Base-by-base conservation (phyloP, 2,113 vertebrate species). In the Herpailurus yagouaroundi region DNA sequence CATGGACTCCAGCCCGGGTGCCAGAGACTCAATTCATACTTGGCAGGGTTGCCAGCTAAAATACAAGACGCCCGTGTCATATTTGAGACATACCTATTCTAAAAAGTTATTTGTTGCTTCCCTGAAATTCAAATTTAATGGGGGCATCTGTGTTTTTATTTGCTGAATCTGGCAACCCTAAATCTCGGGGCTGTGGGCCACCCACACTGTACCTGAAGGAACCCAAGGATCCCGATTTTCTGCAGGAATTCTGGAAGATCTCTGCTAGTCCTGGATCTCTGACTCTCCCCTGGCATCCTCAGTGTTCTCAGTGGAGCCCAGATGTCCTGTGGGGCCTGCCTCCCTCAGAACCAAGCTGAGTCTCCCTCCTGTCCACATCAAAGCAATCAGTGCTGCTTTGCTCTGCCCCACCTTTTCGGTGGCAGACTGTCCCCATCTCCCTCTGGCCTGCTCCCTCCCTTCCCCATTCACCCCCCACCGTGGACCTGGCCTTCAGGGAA, bases 61-160 rank as follows among this genome's bases (percentile, higher is more conserved):
- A 69, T 31, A 79, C 4, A 23, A 55, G 74, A 74, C 3, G 27
- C n/a, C 14, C 15, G 19, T 16, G 69, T 69, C 66, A 7, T 36
- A 31, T 33, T 74, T 57, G 89, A 36, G 69, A 93, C 7, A 4
- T 48, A 36, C 1, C 41, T 38, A 19, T 7, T 73, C 31, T 82
- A 81, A 73, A 80, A 79, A 83, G 74, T 41, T 84, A 64, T 91
- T 45, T 60, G 86, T 80, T 60, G 41, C 68, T 88, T 91, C 68
- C 60, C 84, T 89, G 90, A 96, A 92, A 97, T 94, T 76, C 68
- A 82, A 73, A 57, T 83, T 15, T 63, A 87, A 94, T 14, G 12
- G 16, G 16, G 19, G 9, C 27, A 64, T 79, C 33, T 80, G 36
- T n/a, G 7, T 50, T 88, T 96, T 97, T n/a, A 41, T 92, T 80